Conservation (phyloP, 2,113 vertebrate species). For the Austrofundulus limnaeus region DNA sequence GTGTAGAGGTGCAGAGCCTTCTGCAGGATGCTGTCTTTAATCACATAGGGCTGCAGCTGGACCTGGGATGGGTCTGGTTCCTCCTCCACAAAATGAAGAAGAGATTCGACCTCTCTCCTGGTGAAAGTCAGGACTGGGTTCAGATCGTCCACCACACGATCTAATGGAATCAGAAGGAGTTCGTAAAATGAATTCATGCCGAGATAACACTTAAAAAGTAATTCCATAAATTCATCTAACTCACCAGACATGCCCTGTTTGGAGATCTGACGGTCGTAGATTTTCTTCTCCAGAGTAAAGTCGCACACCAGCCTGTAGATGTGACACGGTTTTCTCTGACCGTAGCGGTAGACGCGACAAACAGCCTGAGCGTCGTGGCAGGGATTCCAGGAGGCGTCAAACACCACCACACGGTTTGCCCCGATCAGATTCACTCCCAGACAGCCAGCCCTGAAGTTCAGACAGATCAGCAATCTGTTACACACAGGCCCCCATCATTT, state of each 20-base stretch:
- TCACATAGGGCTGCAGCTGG: constrained; percentile 69
- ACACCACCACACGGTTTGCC: constrained; percentile 94
- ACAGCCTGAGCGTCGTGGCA: constrained; percentile 96
- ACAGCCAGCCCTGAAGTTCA: constrained; percentile 86
- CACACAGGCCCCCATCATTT: not conserved
- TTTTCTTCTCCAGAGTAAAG: constrained; percentile 96
- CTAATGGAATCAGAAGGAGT: constrained; percentile 57
- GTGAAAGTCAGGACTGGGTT: constrained; percentile 94
- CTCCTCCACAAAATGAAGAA: constrained; percentile 95
- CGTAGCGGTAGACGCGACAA: constrained; percentile 93
- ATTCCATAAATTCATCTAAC: too few species aligned
- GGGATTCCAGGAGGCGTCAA: constrained; percentile 97
- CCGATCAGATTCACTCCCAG: constrained; percentile 95
- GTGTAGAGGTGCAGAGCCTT: constrained; percentile 86
- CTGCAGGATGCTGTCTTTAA: constrained; percentile 85
- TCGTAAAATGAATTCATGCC: not conserved
- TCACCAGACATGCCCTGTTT: constrained; percentile 98
- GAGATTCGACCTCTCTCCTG: constrained; percentile 91
- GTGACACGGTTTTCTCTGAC: constrained; percentile 91
- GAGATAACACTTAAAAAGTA: not conserved
- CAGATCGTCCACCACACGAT: constrained; percentile 94
- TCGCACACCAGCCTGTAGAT: constrained; percentile 95
- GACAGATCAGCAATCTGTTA: not conserved
- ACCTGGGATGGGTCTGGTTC: constrained; percentile 81
- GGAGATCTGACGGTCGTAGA: constrained; percentile 96